These are phyloP conservation scores for Ochropacha duplaris DNA, from an alignment of 2,888 invertebrate species.

Conservation along the genomic window DNA sequence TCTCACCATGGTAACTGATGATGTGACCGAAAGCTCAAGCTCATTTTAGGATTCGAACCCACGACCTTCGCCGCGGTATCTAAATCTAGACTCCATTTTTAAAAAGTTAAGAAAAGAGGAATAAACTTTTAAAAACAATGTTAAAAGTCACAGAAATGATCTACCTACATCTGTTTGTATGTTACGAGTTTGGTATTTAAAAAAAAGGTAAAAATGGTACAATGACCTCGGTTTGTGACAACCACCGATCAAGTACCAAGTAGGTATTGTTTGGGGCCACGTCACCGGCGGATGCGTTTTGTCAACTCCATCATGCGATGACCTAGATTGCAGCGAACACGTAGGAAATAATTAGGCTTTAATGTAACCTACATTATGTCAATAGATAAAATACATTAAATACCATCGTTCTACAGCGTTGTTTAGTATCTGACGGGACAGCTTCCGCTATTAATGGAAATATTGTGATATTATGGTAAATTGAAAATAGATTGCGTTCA, in stretches of 20 bases:
- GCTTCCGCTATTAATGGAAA: background rate
- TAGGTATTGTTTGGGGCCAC: background rate
- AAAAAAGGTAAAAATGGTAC: background rate
- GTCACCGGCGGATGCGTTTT: background rate
- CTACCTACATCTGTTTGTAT: no score
- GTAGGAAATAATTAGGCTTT: background rate
- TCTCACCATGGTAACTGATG: no score
- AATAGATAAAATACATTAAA: background rate
- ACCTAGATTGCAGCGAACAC: background rate
- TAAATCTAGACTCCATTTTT: no score
- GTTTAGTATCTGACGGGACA: background rate
- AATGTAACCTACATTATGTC: background rate
- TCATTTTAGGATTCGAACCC: no score
- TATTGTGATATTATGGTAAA: background rate
- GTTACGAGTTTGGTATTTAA: background rate
- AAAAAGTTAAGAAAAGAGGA: no score
- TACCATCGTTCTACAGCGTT: background rate
- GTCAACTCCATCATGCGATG: background rate
- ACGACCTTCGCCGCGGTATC: no score
- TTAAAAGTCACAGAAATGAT: no score
- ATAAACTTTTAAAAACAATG: no score
- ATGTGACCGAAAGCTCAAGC: no score
- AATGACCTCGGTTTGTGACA: background rate
- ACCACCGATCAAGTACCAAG: background rate
- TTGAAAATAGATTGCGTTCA: no score